Conservation (phyloP, 30 jellyfish, hydroid and myxozoan genomes). For the Aurelia sp. region DNA sequence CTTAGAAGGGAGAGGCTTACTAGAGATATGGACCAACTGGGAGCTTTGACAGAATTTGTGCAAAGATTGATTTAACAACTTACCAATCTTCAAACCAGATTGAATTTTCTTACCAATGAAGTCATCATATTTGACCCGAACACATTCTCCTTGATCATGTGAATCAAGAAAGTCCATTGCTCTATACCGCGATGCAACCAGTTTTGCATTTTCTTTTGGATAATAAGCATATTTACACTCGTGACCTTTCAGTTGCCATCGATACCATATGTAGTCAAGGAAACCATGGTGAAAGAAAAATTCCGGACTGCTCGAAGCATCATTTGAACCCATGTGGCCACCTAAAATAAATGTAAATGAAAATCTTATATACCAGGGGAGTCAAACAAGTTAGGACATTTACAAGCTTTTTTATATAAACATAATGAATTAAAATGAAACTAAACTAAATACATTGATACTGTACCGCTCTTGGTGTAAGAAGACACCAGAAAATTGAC, state of each 20-base stretch:
- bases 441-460: no score
- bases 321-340: conserved; percentile 51
- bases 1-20: no score
- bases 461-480: no score
- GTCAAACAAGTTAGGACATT: no score
- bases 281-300: conserved; percentile 67
- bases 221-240: conserved; percentile 21
- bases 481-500: no score
- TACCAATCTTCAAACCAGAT: conserved; percentile 1
- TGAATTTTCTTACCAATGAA: conserved; percentile 1
- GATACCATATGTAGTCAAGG: conserved; percentile 61
- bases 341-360: not conserved
- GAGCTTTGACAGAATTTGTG: no score
- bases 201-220: not conserved
- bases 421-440: no score
- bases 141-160: conserved; percentile 46
- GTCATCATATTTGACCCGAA: conserved; percentile 39
- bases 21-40: no score
- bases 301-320: conserved; percentile 67
- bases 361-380: not conserved
- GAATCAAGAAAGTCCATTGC: conserved; percentile 32
- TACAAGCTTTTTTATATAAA: no score
- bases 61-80: not conserved
- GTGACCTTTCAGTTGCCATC: conserved; percentile 49
- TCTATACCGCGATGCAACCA: not conserved